Base-by-base conservation (phyloP, 2,888 invertebrate species). In the Conops quadrifasciatus region DNA sequence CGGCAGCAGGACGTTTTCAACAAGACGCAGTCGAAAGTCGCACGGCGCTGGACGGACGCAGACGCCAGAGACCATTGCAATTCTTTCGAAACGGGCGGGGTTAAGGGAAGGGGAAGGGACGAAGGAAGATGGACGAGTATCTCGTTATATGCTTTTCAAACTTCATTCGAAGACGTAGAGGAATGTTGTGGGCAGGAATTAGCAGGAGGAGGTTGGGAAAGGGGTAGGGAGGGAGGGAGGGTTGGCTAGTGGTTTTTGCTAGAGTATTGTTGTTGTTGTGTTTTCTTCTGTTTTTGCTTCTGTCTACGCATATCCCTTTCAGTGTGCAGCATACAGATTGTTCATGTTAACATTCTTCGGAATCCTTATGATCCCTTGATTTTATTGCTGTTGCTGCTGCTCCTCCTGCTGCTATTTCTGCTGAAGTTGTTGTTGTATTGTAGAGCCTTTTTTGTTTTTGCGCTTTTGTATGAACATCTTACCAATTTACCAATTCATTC, bases 1-100 rank as follows among this genome's bases (percentile, higher is more conserved):
- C 60, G 62, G 53, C 71, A 60, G 47, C 49, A 71, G 71, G 71
- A 67, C 43, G 36, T 71, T 60, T 67, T 62, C 68, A 68, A 51
- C 51, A 51, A 62, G 49, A 47, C 47, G 60, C 45, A n/a, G 36
- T 9, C 36, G 9, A 4, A 4, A 36, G 9, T 7, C 36, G 36
- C 36, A 7, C 36, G 4, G 4, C 36, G 9, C 4, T 4, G 36
- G 9, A 36, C 36, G 36, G 4, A 53, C 21, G 36, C 21, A 66
- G 5, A 11, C 7, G 63, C 64, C 26, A 9, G 36, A 7, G 36
- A 36, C 36, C 36, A 36, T 36, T 36, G 4, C 9, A 56, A 56
- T 24, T 15, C 56, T 56, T 21, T 24, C 3, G 13, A 24, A 56
- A 24, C 53, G 53, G 24, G 58, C 24, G 1, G 24, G 28, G 26